These are phyloP conservation scores for Danio albolineatus DNA, from an alignment of 2,797 vertebrate genomes.

Conservation along the genomic window DNA sequence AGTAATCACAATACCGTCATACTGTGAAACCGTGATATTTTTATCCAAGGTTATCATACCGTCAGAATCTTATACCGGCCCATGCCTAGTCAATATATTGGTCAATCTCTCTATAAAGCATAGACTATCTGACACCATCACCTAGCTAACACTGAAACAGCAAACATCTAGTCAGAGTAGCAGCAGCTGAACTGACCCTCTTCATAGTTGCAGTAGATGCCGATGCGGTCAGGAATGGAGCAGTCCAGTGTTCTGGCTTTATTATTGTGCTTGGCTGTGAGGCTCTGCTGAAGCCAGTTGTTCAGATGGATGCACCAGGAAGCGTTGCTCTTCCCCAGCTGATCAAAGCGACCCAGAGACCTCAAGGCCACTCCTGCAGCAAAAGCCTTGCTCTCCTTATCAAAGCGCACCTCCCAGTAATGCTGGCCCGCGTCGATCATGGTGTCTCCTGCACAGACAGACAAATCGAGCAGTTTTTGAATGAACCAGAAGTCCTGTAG, in stretches of 20 bases:
- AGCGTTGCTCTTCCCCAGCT: slow-evolving; percentile 89
- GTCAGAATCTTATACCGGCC: too few species aligned
- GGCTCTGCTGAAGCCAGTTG: slow-evolving; percentile 98
- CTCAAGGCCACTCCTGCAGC: slow-evolving; percentile 89
- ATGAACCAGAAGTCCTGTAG: not conserved
- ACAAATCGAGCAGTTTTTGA: not conserved
- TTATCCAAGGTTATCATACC: too few species aligned
- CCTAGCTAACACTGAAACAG: not conserved
- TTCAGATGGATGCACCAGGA: slow-evolving; percentile 97
- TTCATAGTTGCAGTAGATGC: slow-evolving; percentile 91
- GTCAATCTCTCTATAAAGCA: not conserved
- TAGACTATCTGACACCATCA: not conserved
- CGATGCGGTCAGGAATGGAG: slow-evolving; percentile 88
- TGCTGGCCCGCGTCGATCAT: slow-evolving; percentile 90
- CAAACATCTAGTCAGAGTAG: not conserved
- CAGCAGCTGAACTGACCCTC: slow-evolving; percentile 80
- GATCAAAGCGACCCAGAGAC: slow-evolving; percentile 91
- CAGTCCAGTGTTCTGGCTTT: slow-evolving; percentile 91
- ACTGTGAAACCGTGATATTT: too few species aligned
- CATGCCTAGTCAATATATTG: not conserved
- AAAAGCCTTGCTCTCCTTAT: slow-evolving; percentile 94
- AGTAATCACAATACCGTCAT: too few species aligned
- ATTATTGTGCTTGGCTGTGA: slow-evolving; percentile 97
- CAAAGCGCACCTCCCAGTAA: slow-evolving; percentile 94
- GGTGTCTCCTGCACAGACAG: slow-evolving; percentile 84